Conservation (phyloP, 2,797 vertebrate genomes). For the Notolepis coatsorum region DNA sequence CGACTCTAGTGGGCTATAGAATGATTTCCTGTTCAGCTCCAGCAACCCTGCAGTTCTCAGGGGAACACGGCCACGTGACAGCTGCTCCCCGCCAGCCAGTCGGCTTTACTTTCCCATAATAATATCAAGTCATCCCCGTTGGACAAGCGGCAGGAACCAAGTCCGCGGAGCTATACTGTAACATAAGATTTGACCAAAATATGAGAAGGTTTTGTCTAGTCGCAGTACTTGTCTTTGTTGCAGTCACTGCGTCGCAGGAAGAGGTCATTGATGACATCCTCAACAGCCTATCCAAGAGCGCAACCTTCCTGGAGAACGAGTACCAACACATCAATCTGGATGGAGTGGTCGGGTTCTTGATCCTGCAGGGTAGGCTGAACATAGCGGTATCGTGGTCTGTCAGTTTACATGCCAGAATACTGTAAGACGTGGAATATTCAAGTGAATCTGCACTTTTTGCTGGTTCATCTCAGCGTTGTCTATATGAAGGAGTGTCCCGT, state of each 20-base stretch:
- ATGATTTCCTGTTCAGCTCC: too few species aligned
- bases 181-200: too few species aligned
- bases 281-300: constrained; percentile 74
- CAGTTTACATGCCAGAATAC: too few species aligned
- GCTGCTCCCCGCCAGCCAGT: too few species aligned
- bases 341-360: constrained; percentile 81
- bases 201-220: constrained; percentile 61
- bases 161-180: too few species aligned
- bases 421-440: too few species aligned
- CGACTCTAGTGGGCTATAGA: too few species aligned
- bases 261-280: constrained; percentile 84
- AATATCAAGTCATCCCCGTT: too few species aligned
- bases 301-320: constrained; percentile 80
- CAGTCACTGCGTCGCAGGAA: constrained; percentile 52
- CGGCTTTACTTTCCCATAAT: too few species aligned
- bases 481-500: neutral
- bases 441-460: neutral
- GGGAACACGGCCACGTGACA: too few species aligned
- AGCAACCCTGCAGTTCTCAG: too few species aligned
- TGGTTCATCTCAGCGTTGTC: neutral
- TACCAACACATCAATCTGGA: constrained; percentile 86
- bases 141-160: too few species aligned
- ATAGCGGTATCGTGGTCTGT: neutral
- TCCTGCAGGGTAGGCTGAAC: constrained; percentile 81
- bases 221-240: constrained; percentile 51